A percentile compares a stretch with the other conserved stretches of the same genome.
Evolutionary conservation across 2,113 vertebrate genomes (phyloP).

Genomic region (Sinocyclocheilus grahami): DNA sequence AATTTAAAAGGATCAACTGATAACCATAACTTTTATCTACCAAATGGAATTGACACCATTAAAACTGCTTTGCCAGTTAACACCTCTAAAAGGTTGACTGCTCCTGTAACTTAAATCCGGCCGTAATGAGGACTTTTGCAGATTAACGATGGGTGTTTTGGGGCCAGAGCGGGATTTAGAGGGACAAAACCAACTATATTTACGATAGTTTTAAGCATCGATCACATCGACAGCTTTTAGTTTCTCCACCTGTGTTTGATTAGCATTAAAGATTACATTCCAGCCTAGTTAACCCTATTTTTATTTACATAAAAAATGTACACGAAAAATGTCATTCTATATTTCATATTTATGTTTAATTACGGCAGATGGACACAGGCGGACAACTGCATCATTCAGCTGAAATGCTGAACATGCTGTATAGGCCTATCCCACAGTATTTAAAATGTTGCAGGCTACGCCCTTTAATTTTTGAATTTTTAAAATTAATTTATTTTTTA

Average conservation of each 20-base stretch:
- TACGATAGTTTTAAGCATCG: slow-evolving; percentile 74
- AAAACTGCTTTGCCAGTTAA: slow-evolving; percentile 70
- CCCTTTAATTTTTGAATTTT: neutral
- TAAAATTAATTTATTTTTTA: neutral
- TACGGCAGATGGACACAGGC: neutral
- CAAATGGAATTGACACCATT: slow-evolving; percentile 66
- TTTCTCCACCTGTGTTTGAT: slow-evolving; percentile 74
- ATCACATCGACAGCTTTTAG: slow-evolving; percentile 75
- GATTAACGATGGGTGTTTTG: slow-evolving; percentile 74
- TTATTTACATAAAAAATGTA: slow-evolving; percentile 19
- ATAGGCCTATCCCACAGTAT: neutral
- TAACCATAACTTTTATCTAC: slow-evolving; percentile 64
- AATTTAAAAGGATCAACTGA: slow-evolving; percentile 61
- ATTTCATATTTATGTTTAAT: neutral
- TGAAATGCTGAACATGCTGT: too few species aligned
- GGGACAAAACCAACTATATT: slow-evolving; percentile 73
- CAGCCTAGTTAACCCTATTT: slow-evolving; percentile 59
- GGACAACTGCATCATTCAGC: neutral
- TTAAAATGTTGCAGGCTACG: neutral
- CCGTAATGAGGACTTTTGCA: slow-evolving; percentile 77
- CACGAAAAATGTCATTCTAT: neutral
- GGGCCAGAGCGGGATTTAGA: slow-evolving; percentile 62
- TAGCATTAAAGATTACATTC: slow-evolving; percentile 73
- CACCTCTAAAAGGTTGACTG: slow-evolving; percentile 65
- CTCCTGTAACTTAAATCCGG: slow-evolving; percentile 70